phyloP scores from a whole-genome alignment of 1,140 invertebrate species.

The Zaprionus camerounensis region DNA sequence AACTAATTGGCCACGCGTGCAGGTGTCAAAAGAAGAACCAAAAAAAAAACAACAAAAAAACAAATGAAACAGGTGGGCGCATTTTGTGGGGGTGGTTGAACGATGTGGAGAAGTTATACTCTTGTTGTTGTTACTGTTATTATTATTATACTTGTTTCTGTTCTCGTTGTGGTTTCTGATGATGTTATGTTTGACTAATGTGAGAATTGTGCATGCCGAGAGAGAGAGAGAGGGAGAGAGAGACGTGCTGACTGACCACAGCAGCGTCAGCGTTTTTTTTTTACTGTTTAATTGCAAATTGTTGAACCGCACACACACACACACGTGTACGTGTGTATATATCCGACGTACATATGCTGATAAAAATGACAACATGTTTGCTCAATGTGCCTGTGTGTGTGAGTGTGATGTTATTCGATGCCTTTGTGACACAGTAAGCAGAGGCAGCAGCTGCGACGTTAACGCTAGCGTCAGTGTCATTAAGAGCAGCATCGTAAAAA shows the following conservation, averaged over 20 bases:
- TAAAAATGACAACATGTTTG: conserved; percentile 50
- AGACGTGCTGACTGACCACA: conserved; percentile 21
- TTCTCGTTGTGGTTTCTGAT: conserved; percentile 23
- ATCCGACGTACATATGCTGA: conserved; percentile 37
- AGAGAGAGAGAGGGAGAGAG: neutral
- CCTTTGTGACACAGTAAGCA: conserved; percentile 18
- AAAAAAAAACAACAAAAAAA: neutral
- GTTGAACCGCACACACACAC: conserved; percentile 22
- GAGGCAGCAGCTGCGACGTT: conserved; percentile 12
- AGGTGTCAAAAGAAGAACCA: conserved; percentile 23
- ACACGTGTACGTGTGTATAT: neutral
- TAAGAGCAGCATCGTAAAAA: conserved; percentile 40
- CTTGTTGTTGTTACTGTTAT: conserved; percentile 7
- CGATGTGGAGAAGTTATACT: conserved; percentile 21
- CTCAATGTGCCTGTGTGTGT: neutral
- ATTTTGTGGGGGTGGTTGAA: conserved; percentile 37
- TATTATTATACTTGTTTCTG: neutral
- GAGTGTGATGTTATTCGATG: conserved; percentile 27
- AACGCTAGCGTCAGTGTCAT: conserved; percentile 15
- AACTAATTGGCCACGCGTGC: conserved; percentile 52
- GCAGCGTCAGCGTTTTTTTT: conserved; percentile 32
- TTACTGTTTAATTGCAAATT: conserved; percentile 32
- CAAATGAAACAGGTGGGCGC: conserved; percentile 70
- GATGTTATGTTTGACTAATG: conserved; percentile 46
- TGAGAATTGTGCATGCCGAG: conserved; percentile 32